Conservation (phyloP, 2,797 vertebrate species). For the Aratinga solstitialis region DNA sequence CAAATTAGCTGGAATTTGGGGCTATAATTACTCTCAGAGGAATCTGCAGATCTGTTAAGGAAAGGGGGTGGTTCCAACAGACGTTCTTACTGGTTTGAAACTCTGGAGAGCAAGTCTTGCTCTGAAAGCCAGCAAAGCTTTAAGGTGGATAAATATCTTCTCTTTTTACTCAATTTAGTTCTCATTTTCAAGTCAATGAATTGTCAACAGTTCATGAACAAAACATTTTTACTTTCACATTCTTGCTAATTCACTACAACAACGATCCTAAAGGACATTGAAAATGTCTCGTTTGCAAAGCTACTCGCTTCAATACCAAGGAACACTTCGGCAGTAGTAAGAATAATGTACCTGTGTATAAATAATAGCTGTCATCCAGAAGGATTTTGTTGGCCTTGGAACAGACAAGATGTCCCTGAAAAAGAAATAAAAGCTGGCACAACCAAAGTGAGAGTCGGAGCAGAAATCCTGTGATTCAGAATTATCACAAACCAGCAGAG, state of each 20-base stretch:
- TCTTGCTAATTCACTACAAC: neutral
- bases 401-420: conserved; percentile 81
- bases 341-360: neutral
- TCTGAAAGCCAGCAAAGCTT: neutral
- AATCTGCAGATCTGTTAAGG: conserved; percentile 5
- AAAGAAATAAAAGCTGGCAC: conserved; percentile 80
- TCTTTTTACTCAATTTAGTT: conserved; percentile 11
- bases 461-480: conserved; percentile 80
- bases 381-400: conserved; percentile 80
- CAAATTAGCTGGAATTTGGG: conserved; percentile 12
- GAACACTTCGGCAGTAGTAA: neutral
- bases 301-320: neutral
- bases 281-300: neutral
- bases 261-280: neutral
- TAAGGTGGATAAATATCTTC: conserved; percentile 1
- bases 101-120: neutral
- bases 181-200: conserved; percentile 3
- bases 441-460: conserved; percentile 75
- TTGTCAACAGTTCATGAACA: neutral
- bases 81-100: conserved; percentile 8
- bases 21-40: neutral
- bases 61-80: conserved; percentile 1
- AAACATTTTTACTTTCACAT: neutral
- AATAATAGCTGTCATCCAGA: conserved; percentile 72
- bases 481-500: conserved; percentile 80